These are phyloP conservation scores for Phyto melanocephala DNA, from an alignment of 2,888 invertebrate genomes.

Conservation along the genomic window DNA sequence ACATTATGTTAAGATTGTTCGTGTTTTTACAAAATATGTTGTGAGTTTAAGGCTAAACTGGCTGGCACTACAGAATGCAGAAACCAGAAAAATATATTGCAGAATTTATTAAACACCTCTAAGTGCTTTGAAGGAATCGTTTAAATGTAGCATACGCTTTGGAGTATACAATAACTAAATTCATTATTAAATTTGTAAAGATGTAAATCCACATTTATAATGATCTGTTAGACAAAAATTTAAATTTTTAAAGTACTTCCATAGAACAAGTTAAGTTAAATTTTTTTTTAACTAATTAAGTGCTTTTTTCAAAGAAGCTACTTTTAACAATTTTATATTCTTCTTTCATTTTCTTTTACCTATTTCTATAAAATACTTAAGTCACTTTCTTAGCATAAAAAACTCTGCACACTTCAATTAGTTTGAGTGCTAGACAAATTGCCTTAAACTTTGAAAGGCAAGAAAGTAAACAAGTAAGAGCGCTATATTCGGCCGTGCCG, in stretches of 20 bases:
- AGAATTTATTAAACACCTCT: background rate
- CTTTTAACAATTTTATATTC: too few species aligned
- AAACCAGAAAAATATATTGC: background rate
- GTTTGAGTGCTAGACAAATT: constrained; percentile 40
- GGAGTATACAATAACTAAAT: too few species aligned
- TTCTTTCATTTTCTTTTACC: background rate
- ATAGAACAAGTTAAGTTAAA: too few species aligned
- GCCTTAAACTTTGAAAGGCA: background rate
- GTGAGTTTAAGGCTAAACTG: constrained; percentile 32
- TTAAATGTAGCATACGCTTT: background rate
- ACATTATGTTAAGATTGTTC: background rate
- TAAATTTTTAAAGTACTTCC: too few species aligned
- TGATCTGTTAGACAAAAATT: too few species aligned
- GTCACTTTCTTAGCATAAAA: background rate
- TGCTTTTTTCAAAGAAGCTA: too few species aligned
- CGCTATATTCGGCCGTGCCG: too few species aligned
- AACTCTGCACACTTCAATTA: background rate
- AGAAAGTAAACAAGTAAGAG: background rate
- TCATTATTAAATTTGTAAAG: too few species aligned
- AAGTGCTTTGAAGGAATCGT: background rate
- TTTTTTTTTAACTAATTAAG: too few species aligned
- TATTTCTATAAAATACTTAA: background rate
- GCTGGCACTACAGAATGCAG: constrained; percentile 5
- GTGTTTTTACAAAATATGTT: background rate
- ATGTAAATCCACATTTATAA: too few species aligned